Percentiles rank a stretch among this genome's conserved stretches.
Evolutionary conservation across 2,888 invertebrate species (phyloP).

Genomic region (Onthophagus sagittarius): DNA sequence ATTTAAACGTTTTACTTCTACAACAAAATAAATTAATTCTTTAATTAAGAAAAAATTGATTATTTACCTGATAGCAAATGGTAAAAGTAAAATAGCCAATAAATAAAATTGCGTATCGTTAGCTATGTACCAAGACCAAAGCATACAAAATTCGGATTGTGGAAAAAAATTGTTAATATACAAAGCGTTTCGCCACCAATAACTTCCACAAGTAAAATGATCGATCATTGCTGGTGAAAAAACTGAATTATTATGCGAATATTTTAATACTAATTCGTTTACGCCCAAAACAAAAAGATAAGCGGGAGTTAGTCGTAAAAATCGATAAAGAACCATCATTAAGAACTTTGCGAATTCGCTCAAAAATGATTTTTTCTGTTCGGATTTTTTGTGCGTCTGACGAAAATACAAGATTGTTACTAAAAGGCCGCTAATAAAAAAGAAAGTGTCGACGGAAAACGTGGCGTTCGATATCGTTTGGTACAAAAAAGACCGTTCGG

Average conservation of each 20-base stretch:
- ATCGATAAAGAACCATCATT: slow-evolving; percentile 59
- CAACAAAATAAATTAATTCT: neutral
- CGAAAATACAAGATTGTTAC: slow-evolving; percentile 70
- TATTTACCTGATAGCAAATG: slow-evolving; percentile 65
- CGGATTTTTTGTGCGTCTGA: slow-evolving; percentile 55
- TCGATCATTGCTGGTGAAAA: slow-evolving; percentile 70
- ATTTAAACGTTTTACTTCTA: slow-evolving; percentile 55
- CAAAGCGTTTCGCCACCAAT: slow-evolving; percentile 82
- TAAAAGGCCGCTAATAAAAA: slow-evolving; percentile 72
- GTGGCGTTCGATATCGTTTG: slow-evolving; percentile 82
- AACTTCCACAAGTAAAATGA: slow-evolving; percentile 68
- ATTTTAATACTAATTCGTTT: slow-evolving; percentile 67
- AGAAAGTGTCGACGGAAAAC: slow-evolving; percentile 83
- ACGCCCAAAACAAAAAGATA: slow-evolving; percentile 76
- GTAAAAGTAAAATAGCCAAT: slow-evolving; percentile 61
- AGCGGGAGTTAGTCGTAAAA: slow-evolving; percentile 73
- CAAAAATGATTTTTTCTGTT: slow-evolving; percentile 37
- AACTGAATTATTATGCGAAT: slow-evolving; percentile 67
- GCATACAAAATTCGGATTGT: slow-evolving; percentile 73
- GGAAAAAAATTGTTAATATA: slow-evolving; percentile 79
- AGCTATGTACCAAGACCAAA: slow-evolving; percentile 81
- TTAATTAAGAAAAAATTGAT: neutral
- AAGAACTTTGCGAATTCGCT: slow-evolving; percentile 49
- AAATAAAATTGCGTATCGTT: slow-evolving; percentile 77
- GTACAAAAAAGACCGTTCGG: slow-evolving; percentile 72